Evolutionary conservation across 2,888 invertebrate genomes (phyloP).

Genomic region (Glaucopsyche alexis): DNA sequence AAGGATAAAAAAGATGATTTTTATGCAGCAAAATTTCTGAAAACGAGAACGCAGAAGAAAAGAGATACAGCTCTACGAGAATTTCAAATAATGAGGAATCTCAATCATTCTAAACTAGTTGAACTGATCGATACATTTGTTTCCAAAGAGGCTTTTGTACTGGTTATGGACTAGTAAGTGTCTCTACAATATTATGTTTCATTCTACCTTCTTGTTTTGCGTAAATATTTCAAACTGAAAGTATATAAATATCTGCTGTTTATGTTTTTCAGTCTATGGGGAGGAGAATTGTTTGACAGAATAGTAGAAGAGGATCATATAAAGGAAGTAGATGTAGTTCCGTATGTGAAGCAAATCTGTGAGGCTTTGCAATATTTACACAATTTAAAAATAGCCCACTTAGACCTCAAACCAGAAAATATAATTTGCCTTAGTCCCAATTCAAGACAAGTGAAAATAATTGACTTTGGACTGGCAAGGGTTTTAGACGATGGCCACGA

Average conservation of each 20-base stretch:
- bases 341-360: constrained; percentile 94
- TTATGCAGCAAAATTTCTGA: constrained; percentile 91
- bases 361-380: constrained; percentile 96
- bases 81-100: constrained; percentile 90
- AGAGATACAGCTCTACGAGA: constrained; percentile 89
- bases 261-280: constrained; percentile 85
- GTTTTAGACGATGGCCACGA: constrained; percentile 36
- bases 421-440: constrained; percentile 93
- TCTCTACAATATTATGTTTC: not conserved
- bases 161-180: constrained; percentile 96
- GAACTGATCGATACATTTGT: constrained; percentile 64
- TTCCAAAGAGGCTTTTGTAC: constrained; percentile 80
- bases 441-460: constrained; percentile 93
- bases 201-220: too few species aligned
- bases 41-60: constrained; percentile 86
- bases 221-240: too few species aligned
- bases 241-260: not conserved
- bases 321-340: constrained; percentile 82
- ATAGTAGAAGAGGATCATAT: constrained; percentile 96
- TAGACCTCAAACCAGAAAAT: constrained; percentile 97
- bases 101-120: constrained; percentile 91
- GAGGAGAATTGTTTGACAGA: constrained; percentile 96
- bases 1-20: constrained; percentile 59
- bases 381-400: constrained; percentile 88
- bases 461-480: constrained; percentile 93